A percentile compares a stretch with the other conserved stretches of the same genome.
Evolutionary conservation across 2,888 invertebrate genomes (phyloP).

Genomic region (Galerucella pusilla): DNA sequence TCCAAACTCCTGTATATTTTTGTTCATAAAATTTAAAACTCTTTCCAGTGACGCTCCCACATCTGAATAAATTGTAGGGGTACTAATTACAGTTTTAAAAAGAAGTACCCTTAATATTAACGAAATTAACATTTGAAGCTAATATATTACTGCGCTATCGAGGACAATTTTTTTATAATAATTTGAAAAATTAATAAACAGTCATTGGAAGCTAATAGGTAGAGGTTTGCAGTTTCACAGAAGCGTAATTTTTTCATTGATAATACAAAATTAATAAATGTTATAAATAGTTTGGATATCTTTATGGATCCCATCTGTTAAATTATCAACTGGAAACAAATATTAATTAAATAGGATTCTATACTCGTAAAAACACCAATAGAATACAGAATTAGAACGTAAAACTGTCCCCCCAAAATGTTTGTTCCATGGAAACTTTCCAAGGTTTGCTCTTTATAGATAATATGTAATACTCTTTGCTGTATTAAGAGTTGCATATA

Average conservation of each 20-base stretch:
- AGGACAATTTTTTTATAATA: background rate
- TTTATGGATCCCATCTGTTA: conserved; percentile 7
- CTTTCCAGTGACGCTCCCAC: conserved; percentile 38
- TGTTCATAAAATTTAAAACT: conserved; percentile 57
- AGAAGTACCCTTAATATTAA: background rate
- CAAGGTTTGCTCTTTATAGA: background rate
- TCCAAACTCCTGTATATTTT: conserved; percentile 60
- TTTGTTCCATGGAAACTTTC: too few relatives aligned
- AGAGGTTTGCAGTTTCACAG: background rate
- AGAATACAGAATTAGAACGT: too few relatives aligned
- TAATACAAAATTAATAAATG: background rate
- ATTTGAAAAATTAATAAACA: background rate
- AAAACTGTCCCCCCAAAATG: too few relatives aligned
- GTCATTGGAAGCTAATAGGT: background rate
- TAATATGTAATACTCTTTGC: background rate
- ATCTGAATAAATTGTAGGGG: background rate
- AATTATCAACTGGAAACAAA: background rate
- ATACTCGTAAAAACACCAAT: background rate
- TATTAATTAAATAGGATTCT: background rate
- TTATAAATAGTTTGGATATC: background rate
- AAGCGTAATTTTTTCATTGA: background rate
- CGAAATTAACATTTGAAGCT: background rate
- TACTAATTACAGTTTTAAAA: background rate
- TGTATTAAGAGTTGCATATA: background rate
- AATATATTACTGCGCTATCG: background rate